Percentiles rank a stretch among this genome's conserved stretches.
phyloP scores from a whole-genome alignment of 2,888 invertebrate species.

The Cheilosia impressa region DNA sequence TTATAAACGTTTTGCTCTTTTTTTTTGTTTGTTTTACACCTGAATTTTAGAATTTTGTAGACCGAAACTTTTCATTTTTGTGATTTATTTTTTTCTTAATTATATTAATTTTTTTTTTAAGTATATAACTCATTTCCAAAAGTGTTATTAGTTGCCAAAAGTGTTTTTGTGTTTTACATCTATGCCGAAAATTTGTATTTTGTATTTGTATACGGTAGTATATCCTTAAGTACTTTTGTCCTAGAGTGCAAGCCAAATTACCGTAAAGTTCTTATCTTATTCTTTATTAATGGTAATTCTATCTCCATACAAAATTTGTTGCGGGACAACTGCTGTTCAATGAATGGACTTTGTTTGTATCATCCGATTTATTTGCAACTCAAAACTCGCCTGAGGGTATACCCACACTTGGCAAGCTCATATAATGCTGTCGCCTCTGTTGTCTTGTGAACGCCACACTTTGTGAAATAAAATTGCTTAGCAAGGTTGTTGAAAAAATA shows the following conservation, averaged over 20 bases:
- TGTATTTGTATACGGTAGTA: constrained; percentile 62
- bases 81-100: constrained; percentile 15
- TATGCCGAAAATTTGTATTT: constrained; percentile 67
- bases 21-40: constrained; percentile 77
- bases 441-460: no score
- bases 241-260: constrained; percentile 29
- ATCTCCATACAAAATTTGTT: no score
- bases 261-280: constrained; percentile 26
- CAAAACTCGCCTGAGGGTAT: no score
- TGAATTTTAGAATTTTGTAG: constrained; percentile 84
- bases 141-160: constrained; percentile 59
- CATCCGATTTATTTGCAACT: no score
- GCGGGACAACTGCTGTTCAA: no score
- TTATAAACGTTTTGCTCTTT: constrained; percentile 40
- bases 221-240: constrained; percentile 69
- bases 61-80: constrained; percentile 80
- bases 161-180: constrained; percentile 46
- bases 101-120: constrained; percentile 10
- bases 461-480: no score
- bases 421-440: no score
- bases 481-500: no score
- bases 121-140: constrained; percentile 42
- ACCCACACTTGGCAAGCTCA: no score
- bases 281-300: no score
- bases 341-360: no score